Evolutionary conservation across 2,113 vertebrate species (phyloP).

Genomic region (Pterocles gutturalis): DNA sequence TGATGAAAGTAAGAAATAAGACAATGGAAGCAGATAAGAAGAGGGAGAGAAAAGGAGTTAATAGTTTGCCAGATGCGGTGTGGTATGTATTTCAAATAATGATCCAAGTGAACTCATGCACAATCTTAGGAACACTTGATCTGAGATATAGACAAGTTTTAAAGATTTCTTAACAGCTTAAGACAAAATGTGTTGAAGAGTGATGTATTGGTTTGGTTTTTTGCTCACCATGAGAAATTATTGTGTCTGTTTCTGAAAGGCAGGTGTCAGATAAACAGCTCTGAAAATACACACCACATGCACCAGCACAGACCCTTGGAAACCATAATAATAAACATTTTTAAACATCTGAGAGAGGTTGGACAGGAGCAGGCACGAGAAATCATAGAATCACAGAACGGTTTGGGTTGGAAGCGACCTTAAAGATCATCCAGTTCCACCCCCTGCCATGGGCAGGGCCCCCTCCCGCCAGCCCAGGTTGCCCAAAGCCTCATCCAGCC

Average conservation of each 20-base stretch:
- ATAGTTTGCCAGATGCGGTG: neutral
- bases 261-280: neutral
- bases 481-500: no score
- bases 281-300: neutral
- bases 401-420: no score
- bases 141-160: neutral
- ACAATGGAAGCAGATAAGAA: neutral
- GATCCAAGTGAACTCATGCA: neutral
- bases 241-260: neutral
- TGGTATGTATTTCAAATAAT: neutral
- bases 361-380: neutral
- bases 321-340: neutral
- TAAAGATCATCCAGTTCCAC: no score
- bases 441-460: no score
- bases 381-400: neutral
- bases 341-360: neutral
- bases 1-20: neutral
- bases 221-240: neutral
- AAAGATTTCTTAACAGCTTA: neutral
- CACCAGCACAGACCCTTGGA: neutral
- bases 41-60: fast-evolving
- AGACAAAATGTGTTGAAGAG: neutral
- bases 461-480: no score
- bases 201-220: neutral
- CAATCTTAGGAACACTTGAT: fast-evolving